Evolutionary conservation across 1,140 invertebrate species (phyloP).

Genomic region (Ptiloglossa arizonensis): DNA sequence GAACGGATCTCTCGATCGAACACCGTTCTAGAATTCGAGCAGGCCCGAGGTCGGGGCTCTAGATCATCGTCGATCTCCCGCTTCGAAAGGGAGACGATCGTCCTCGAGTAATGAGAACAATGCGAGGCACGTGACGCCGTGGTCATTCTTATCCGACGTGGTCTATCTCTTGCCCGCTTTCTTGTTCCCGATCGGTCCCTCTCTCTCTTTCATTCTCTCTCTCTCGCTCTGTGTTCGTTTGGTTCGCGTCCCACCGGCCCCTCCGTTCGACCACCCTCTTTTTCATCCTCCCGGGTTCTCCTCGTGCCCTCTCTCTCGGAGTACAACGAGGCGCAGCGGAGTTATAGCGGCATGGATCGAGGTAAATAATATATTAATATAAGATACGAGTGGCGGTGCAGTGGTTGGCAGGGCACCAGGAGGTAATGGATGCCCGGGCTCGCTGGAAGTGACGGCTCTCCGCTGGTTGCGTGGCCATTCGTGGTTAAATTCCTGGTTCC

Average conservation of each 20-base stretch:
- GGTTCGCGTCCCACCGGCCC: too few relatives aligned
- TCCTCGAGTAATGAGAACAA: slow-evolving; percentile 78
- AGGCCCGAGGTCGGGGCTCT: slow-evolving; percentile 19
- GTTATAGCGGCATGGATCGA: slow-evolving; percentile 72
- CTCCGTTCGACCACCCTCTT: slow-evolving; percentile 6
- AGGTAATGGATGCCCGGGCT: slow-evolving; percentile 80
- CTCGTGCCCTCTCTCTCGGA: background rate
- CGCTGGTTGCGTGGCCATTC: slow-evolving; percentile 80
- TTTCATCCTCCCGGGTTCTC: background rate
- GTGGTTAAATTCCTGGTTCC: slow-evolving; percentile 80
- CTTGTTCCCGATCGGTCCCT: background rate
- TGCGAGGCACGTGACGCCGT: slow-evolving; percentile 78
- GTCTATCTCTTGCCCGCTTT: slow-evolving; percentile 21
- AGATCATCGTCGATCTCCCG: slow-evolving; percentile 65
- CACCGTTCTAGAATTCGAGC: slow-evolving; percentile 55
- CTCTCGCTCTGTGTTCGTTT: too few relatives aligned
- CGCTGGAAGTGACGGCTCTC: slow-evolving; percentile 79
- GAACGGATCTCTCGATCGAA: slow-evolving; percentile 30
- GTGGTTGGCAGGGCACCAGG: slow-evolving; percentile 79
- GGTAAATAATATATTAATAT: slow-evolving; percentile 82
- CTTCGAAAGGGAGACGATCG: slow-evolving; percentile 51
- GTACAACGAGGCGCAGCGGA: slow-evolving; percentile 58
- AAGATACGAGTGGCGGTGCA: slow-evolving; percentile 76
- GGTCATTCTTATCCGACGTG: slow-evolving; percentile 75
- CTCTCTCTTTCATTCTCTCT: slow-evolving; percentile 4